Base-by-base conservation (phyloP, 2,113 vertebrate species). In the Peromyscus californicus region DNA sequence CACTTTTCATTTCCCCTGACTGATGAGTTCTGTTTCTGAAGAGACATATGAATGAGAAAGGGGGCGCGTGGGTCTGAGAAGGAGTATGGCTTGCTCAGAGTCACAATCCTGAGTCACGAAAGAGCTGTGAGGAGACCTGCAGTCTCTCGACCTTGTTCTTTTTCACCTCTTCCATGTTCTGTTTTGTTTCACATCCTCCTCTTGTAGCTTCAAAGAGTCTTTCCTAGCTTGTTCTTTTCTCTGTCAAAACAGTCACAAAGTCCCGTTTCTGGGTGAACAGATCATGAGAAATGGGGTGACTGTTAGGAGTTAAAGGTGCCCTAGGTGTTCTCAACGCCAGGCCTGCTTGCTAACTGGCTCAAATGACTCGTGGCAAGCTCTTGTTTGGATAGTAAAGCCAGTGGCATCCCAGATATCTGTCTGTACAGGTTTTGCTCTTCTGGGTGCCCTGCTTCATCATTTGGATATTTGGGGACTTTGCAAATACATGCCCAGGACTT, bases 401-500 rank as follows among this genome's bases (percentile, higher is more conserved):
- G 33, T 59, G 88, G 82, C 84, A 92, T 76, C 70, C 75, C 84
- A 31, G 61, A 51, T 83, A 33, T 92, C 88, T 93, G 93, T 93
- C 67, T 93, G 31, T 89, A 70, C 36, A 0, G 78, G 92, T 93
- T 75, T 89, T 61, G 48, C 48, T 94, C 51, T 82, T 93, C n/a
- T 48, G 67, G 21, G 33, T 54, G 7, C 39, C 70, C 3, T 89
- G 54, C 65, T 96, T 92, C 72, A 67, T 63, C 86, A 69, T 78
- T 63, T 33, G 22, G 42, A 94, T 70, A 85, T 72, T 94, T 93
- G 61, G 78, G 67, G 88, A 79, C 72, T 93, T 89, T 95, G 86
- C n/a, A 95, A 95, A 94, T 93, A 95, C 91, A 97, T 96, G 91
- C 48, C n/a, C 67, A 61, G 65, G 63, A 84, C 94, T 84, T 59